These are phyloP conservation scores for Sibirionetta formosa DNA, from an alignment of 2,797 vertebrate species.

Conservation along the genomic window DNA sequence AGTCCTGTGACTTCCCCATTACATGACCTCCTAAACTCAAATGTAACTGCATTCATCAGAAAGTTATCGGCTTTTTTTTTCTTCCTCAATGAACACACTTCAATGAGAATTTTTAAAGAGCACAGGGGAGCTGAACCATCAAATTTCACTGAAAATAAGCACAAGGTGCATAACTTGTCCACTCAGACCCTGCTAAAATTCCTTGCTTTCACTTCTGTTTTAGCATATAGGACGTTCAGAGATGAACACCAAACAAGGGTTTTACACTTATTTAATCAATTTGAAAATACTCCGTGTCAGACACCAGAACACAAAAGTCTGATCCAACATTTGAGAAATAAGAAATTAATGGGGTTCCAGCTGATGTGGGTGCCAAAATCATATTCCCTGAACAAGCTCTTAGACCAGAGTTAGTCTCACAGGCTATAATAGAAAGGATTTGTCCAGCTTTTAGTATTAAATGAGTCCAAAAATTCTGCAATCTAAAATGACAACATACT, in stretches of 20 bases:
- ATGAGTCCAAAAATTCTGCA: not conserved
- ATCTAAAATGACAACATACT: not conserved
- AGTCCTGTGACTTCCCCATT: not conserved
- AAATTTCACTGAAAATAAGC: not conserved
- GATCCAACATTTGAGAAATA: not conserved
- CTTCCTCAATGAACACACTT: not conserved
- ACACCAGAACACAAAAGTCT: not conserved
- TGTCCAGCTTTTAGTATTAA: not conserved
- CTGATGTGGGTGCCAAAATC: not conserved
- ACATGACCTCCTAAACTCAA: not conserved
- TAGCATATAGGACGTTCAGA: not conserved
- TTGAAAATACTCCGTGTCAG: not conserved
- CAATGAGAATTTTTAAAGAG: not conserved
- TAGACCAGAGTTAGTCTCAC: not conserved
- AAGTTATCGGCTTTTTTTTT: not conserved
- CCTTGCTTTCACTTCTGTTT: not conserved
- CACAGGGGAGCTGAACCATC: not conserved
- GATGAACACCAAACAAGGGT: not conserved
- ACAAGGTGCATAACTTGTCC: not conserved
- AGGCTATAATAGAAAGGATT: not conserved
- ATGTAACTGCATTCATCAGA: not conserved
- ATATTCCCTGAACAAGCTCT: not conserved
- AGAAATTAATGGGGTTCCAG: not conserved
- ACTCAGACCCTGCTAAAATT: not conserved
- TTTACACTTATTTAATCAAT: too few relatives aligned